Evolutionary conservation across 2,888 invertebrate species (phyloP), one percentile per base, ranked within the genome.

Genomic region (Mythimna impura): DNA sequence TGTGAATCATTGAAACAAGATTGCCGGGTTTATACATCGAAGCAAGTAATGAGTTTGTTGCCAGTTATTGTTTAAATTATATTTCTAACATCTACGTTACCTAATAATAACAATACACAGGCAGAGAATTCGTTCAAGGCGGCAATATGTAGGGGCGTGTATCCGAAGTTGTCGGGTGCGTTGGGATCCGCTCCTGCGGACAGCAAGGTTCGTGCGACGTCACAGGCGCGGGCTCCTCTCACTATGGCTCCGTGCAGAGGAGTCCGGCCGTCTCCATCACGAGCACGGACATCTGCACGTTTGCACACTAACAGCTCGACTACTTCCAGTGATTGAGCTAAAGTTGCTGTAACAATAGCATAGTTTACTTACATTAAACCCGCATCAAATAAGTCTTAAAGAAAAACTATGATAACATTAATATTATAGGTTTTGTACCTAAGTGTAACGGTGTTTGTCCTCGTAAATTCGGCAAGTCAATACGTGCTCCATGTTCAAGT

Each of bases 361-460:
- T 70, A 10, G 14, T 20, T 52, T 57, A 55, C 8, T 54, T 20
- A 30, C 9, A 12, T 57, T 3, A 47, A 47, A 6, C 17, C 17
- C n/a, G 25, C 17, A 22, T 0, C 10, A 36, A 17, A 22, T 40
- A 20, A 12, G 9, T 20, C 20, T 34, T 12, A 50, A 7, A 17
- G 7, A 47, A 62, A 22, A 72, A 14, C 70, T 8, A 61, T 52
- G n/a, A 20, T 10, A 22, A 12, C 12, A 8, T 52, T 60, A 43
- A 43, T 43, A 40, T 25, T 58, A 20, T 43, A 54, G 47, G 17
- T 52, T 20, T 65, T 63, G 82, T 91, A 96, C 96, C 96, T 77
- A 99, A 94, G 92, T 99, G 99, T 72, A 99, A 94, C 0, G 99
- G 97, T 0, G 98, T 98, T 94, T 98, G 98, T 73, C 97, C 97